Evolutionary conservation across 2,113 vertebrate genomes (phyloP), one percentile per base, ranked within the genome.

Genomic region (Vombatus ursinus): DNA sequence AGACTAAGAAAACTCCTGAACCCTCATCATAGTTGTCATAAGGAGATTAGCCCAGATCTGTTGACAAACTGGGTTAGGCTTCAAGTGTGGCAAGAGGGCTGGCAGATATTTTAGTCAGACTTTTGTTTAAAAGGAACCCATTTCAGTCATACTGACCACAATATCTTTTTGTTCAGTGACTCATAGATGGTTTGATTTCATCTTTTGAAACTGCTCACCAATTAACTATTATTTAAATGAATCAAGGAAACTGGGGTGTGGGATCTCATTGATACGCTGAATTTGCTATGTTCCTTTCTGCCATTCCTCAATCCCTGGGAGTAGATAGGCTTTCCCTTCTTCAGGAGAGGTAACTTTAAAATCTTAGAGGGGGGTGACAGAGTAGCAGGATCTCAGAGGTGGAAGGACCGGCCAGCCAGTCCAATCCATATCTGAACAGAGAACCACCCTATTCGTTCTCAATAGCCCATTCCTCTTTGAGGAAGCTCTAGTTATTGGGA

Each of bases 201-300:
- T 97, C 95, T 96, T 96, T 57, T 93, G 96, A 98, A 97, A 96
- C 61, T 96, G 96, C 96, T 96, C 97, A 97, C 97, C 96, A 97
- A 97, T 97, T 97, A 98, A 52, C 94, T 93, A 94, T 93, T 94
- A 95, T 96, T 97, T 96, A 97, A 97, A 54, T 92, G 96, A 97
- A 96, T 96, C 97, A 98, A 96, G 92, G 53, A 92, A 96, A 93
- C 94, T 91, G 84, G 96, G 94, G 94, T 90, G 47, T 28, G 90
- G 91, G 1, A 6, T 90, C 93, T 96, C 96, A 97, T 95, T 94
- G 94, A 94, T 91, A 95, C 96, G 91, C 91, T 95, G 96, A 96
- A 96, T 23, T 84, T 84, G 5, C 68, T 44, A 23, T 84, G 68
- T 7, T 44, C n/a, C 37, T 77, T 77, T 77, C 16, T 22, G 37